A percentile compares a stretch with the other conserved stretches of the same genome.
Conservation (phyloP, 2,888 invertebrate genomes). For the Drosophila borborema region DNA sequence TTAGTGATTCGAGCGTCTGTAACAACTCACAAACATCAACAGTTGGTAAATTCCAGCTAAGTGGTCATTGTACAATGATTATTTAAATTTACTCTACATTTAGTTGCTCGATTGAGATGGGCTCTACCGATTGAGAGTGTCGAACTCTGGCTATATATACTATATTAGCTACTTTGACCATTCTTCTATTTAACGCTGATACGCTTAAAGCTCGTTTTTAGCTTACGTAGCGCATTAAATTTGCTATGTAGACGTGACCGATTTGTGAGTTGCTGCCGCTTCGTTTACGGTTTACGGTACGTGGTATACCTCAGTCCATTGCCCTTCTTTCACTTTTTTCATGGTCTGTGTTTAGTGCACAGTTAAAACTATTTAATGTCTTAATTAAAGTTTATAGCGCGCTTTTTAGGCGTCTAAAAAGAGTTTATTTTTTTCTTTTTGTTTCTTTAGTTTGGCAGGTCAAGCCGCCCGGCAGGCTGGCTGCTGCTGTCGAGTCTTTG, state of each 20-base stretch:
- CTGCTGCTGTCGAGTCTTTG: constrained; percentile 26
- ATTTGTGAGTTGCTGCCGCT: constrained; percentile 38
- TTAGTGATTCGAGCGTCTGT: constrained; percentile 63
- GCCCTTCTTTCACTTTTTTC: constrained; percentile 57
- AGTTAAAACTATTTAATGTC: constrained; percentile 80
- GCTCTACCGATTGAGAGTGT: neutral
- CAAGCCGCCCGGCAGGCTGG: constrained; percentile 47
- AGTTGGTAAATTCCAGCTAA: constrained; percentile 39
- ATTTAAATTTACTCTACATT: constrained; percentile 5
- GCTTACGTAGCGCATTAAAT: constrained; percentile 46
- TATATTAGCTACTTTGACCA: neutral
- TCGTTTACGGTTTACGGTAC: constrained; percentile 31
- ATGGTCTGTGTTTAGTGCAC: constrained; percentile 60
- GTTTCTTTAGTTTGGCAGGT: constrained; percentile 30
- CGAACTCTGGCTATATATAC: neutral
- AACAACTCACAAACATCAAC: constrained; percentile 47
- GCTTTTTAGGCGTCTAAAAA: constrained; percentile 78
- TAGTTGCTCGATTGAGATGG: neutral
- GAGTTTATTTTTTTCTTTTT: constrained; percentile 27
- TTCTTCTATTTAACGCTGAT: neutral
- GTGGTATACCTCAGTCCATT: constrained; percentile 28
- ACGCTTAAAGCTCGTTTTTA: neutral
- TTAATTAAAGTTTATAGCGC: constrained; percentile 82
- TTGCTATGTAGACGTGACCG: constrained; percentile 40
- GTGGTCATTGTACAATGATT: constrained; percentile 11